Evolutionary conservation across 2,888 invertebrate genomes (phyloP), one percentile per base, ranked within the genome.

Genomic region (Drosophila diplacantha): DNA sequence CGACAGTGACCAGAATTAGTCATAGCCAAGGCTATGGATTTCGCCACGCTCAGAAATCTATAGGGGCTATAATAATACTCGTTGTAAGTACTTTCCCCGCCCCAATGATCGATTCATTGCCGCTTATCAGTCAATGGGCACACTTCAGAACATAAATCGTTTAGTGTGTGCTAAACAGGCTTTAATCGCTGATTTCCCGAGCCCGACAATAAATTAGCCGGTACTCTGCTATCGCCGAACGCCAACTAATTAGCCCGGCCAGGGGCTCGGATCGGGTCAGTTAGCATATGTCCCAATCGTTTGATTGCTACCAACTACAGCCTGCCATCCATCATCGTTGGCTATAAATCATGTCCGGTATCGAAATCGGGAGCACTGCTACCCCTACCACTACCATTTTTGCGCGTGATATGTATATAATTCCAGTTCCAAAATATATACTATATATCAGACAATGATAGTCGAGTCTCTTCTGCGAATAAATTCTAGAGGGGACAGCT

Each of bases 341-440:
- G 26, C 73, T 57, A 77, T 77, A 81, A 75, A 78, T 77, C 73
- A 75, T 75, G 38, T 53, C 61, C 61, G 50, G 43, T 66, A 63
- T 46, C 66, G 41, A 24, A 56, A 16, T 38, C 49, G 56, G 54
- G 38, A 43, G 57, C 62, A 60, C 69, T 66, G 64, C 64, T 53
- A n/a, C 41, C 24, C 6, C 11, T 8, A 11, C 16, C 18, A 11
- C 35, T 26, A 26, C 26, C 0, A 2, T 22, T 31, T n/a, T n/a
- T 11, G 53, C 81, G 63, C 70, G 81, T 77, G 81, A 77, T 78
- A 59, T 35, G 9, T 35, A 9, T 49, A 41, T 51, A 65, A 51
- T 31, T 26, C 31, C 35, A 16, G 26, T 3, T 6, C 32, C 16
- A 5, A 62, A 51, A 44, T n/a, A n/a, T n/a, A 12, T 39, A 41